Evolutionary conservation across 2,888 invertebrate genomes (phyloP).

Genomic region (Pseudococcus viburni): DNA sequence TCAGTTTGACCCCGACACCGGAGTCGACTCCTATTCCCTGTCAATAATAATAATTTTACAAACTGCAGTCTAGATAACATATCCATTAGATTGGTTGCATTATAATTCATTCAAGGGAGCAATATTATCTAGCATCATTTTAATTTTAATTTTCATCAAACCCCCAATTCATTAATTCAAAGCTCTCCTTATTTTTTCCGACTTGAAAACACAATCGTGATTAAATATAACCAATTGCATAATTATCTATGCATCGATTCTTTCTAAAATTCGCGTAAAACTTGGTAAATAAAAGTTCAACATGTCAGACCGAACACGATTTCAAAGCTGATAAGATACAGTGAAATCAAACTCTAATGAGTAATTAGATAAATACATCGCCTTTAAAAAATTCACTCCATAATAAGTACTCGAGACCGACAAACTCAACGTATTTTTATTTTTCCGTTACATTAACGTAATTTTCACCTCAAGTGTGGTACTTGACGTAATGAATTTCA

Average conservation of each 20-base stretch:
- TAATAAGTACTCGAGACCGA: background rate
- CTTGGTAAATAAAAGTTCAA: background rate
- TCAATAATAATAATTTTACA: no score
- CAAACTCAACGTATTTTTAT: background rate
- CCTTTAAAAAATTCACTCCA: background rate
- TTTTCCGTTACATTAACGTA: constrained; percentile 7
- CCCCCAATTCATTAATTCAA: no score
- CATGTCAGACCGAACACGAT: background rate
- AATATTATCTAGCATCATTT: no score
- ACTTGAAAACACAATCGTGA: no score
- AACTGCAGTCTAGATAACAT: no score
- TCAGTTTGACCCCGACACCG: no score
- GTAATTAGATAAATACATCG: constrained; percentile 31
- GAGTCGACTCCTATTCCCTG: no score
- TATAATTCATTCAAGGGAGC: no score
- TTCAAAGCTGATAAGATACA: background rate
- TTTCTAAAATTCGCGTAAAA: background rate
- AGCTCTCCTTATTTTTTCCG: no score
- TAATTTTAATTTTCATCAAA: no score
- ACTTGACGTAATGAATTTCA: background rate
- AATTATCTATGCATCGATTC: background rate
- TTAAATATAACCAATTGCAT: no score
- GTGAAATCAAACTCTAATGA: background rate
- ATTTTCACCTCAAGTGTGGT: background rate
- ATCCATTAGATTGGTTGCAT: no score